These are phyloP conservation scores for Myodes glareolus DNA, from an alignment of 2,113 vertebrate genomes.

Conservation along the genomic window DNA sequence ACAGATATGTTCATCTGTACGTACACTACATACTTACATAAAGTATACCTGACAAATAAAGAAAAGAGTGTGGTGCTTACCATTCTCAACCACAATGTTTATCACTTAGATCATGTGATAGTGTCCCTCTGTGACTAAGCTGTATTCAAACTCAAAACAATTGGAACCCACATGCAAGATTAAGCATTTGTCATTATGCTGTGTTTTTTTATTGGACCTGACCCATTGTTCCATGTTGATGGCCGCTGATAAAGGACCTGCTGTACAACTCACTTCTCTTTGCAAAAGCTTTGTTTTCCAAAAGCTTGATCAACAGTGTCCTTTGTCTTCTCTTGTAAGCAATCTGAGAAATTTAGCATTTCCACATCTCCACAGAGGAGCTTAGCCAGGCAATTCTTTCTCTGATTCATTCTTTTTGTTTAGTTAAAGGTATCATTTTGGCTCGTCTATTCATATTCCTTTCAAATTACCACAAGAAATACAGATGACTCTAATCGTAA, in stretches of 20 bases:
- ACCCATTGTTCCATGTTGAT: neutral
- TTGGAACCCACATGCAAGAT: neutral
- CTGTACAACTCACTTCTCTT: neutral
- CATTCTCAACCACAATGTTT: neutral
- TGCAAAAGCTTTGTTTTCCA: neutral
- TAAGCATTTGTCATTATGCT: neutral
- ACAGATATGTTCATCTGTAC: neutral
- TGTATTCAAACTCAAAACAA: neutral
- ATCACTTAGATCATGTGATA: neutral
- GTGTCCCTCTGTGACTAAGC: neutral
- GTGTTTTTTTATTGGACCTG: neutral
- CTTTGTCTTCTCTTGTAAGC: neutral
- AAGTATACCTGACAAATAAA: neutral
- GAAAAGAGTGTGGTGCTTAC: neutral
- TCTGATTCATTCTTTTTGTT: neutral
- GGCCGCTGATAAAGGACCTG: neutral
- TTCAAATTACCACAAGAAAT: constrained; percentile 64
- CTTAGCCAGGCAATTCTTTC: neutral
- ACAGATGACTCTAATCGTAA: constrained; percentile 57
- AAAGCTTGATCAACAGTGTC: neutral
- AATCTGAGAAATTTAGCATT: neutral
- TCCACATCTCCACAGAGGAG: neutral
- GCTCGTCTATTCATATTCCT: constrained; percentile 61
- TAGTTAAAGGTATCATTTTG: constrained; percentile 13
- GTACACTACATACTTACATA: neutral